Evolutionary conservation across 2,113 vertebrate species (phyloP), one percentile per base, ranked within the genome.

Genomic region (Percopsis transmontana): DNA sequence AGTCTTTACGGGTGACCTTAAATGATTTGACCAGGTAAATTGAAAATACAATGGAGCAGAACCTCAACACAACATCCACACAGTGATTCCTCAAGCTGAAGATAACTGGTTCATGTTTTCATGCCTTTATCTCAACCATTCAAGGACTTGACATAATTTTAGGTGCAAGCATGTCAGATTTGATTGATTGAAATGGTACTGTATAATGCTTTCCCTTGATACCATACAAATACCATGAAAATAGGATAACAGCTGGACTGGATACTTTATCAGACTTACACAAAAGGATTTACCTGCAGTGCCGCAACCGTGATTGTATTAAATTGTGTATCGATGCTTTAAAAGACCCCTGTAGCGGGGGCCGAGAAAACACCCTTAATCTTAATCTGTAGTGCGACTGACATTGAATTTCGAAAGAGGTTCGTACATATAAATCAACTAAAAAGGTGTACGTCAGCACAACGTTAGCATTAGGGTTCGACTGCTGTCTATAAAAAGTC

Each of bases 181-280:
- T 90, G 90, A 91, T 90, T 88, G 90, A 91, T 88, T 88, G 87
- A 68, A 75, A 72, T 85, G 87, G 84, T 80, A 33, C 27, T 33
- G 27, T 33, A 83, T 84, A 91, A 90, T 75, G 84, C 80, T 66
- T 24, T 59, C 56, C 74, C 68, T 14, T 73, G 70, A 77, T 79
- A 72, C 84, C 52, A 83, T 79, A 78, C 71, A 66, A 83, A 86
- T 71, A 83, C 87, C 72, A 76, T 75, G 74, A 67, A 85, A 92
- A 90, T 82, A 86, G 83, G 85, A 75, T 77, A 89, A 89, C 90
- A 92, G 90, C 88, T 91, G 91, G 84, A 70, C 77, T 74, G 66
- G 81, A 87, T 88, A 82, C 81, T 91, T 90, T 88, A 84, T 85
- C 86, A 85, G 91, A 89, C 84, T 90, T 89, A 86, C 80, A 88